Evolutionary conservation across 2,797 vertebrate genomes (phyloP).

Genomic region (Percopsis omiscomaycus): DNA sequence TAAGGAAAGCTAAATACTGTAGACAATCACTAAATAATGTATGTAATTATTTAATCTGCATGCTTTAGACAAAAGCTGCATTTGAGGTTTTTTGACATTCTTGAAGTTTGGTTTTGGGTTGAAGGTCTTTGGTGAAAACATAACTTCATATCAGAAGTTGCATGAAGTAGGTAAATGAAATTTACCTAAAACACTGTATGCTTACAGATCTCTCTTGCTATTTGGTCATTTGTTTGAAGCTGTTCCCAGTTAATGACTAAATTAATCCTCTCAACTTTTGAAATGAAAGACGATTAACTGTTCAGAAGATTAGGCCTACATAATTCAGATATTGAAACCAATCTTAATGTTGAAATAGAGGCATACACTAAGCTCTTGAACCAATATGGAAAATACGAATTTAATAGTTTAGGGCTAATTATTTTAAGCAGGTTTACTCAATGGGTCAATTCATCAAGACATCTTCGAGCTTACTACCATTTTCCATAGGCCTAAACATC

Average conservation of each 20-base stretch:
- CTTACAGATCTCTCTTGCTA: neutral
- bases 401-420: too few species aligned
- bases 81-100: too few species aligned
- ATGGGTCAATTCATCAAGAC: conserved; percentile 25
- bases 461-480: conserved; percentile 29
- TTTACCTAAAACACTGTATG: neutral
- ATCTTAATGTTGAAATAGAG: too few species aligned
- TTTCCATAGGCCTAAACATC: conserved; percentile 29
- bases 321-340: neutral
- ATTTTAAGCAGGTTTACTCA: conserved; percentile 1
- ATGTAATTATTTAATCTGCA: too few species aligned
- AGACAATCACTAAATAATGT: too few species aligned
- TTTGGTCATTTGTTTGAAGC: neutral
- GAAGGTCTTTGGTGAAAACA: neutral
- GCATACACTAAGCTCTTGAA: too few species aligned
- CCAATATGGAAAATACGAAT: too few species aligned
- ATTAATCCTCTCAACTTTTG: conserved; percentile 5
- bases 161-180: neutral
- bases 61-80: too few species aligned
- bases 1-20: too few species aligned
- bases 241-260: neutral
- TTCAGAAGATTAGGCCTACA: neutral
- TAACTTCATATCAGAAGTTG: neutral
- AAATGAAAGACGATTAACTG: conserved; percentile 8
- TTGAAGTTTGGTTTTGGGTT: too few species aligned